Evolutionary conservation across 1,140 invertebrate species (phyloP).

Genomic region (Penaeus chinensis): DNA sequence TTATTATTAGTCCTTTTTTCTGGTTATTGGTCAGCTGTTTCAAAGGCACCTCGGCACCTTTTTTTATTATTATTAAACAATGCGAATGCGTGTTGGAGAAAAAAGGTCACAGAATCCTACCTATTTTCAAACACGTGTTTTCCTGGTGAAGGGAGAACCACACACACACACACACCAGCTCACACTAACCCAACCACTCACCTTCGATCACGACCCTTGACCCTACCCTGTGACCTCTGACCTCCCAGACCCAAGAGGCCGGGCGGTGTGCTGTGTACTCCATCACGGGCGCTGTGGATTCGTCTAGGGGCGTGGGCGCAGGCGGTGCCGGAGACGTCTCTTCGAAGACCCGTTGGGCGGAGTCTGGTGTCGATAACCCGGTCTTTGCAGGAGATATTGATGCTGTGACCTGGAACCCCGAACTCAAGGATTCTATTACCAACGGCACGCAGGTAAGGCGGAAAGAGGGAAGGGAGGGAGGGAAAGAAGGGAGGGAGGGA

Average conservation of each 20-base stretch:
- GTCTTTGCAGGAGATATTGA: slow-evolving; percentile 53
- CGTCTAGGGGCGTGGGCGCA: not conserved
- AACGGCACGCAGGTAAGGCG: slow-evolving; percentile 19
- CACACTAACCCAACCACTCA: not conserved
- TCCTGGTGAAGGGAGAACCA: not conserved
- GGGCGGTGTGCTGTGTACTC: slow-evolving; percentile 39
- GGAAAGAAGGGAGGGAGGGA: not conserved
- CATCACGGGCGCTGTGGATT: not conserved
- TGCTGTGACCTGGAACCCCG: slow-evolving; percentile 47
- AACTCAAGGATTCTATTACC: slow-evolving; percentile 35
- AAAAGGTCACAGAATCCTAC: no score
- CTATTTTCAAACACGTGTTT: no score
- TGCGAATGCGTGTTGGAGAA: no score
- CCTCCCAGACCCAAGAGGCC: slow-evolving; percentile 3
- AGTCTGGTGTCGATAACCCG: slow-evolving; percentile 59
- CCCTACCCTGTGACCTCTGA: not conserved
- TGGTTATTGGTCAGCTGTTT: no score
- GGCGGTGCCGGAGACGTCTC: not conserved
- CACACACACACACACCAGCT: not conserved
- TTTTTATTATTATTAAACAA: no score
- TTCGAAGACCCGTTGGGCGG: slow-evolving; percentile 51
- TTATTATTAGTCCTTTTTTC: no score
- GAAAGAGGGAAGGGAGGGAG: not conserved
- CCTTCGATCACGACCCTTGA: not conserved
- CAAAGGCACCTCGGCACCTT: no score